Evolutionary conservation across 2,797 vertebrate genomes (phyloP).

Genomic region (Acropternis orthonyx): DNA sequence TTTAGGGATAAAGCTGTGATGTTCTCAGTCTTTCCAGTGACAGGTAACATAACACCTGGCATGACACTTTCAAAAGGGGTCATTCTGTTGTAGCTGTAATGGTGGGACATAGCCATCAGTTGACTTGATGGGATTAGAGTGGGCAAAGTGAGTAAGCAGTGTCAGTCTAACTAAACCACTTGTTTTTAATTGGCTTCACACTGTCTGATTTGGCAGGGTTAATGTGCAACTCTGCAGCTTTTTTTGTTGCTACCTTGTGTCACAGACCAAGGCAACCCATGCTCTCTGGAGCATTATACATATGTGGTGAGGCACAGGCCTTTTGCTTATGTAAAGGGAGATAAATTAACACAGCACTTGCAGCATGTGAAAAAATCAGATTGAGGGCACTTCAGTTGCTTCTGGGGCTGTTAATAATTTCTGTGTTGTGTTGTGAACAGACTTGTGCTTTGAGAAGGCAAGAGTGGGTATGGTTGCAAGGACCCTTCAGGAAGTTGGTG

Average conservation of each 20-base stretch:
- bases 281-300: background rate
- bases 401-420: background rate
- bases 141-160: background rate
- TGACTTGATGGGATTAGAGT: background rate
- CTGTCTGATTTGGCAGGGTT: background rate
- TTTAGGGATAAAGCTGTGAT: background rate
- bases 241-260: background rate
- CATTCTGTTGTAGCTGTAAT: background rate
- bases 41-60: background rate
- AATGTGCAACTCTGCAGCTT: background rate
- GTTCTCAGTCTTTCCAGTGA: background rate
- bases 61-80: background rate
- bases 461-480: background rate
- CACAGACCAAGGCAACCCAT: fast-evolving
- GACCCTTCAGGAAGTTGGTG: background rate
- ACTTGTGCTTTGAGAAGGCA: background rate
- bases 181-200: background rate
- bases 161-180: background rate
- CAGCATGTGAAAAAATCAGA: background rate
- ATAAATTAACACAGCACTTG: background rate
- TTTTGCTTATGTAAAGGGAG: background rate
- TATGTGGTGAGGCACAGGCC: background rate
- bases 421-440: background rate
- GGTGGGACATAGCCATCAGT: background rate
- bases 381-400: background rate